These are phyloP conservation scores for Notothenia coriiceps DNA, from an alignment of 2,113 vertebrate species.

Conservation along the genomic window DNA sequence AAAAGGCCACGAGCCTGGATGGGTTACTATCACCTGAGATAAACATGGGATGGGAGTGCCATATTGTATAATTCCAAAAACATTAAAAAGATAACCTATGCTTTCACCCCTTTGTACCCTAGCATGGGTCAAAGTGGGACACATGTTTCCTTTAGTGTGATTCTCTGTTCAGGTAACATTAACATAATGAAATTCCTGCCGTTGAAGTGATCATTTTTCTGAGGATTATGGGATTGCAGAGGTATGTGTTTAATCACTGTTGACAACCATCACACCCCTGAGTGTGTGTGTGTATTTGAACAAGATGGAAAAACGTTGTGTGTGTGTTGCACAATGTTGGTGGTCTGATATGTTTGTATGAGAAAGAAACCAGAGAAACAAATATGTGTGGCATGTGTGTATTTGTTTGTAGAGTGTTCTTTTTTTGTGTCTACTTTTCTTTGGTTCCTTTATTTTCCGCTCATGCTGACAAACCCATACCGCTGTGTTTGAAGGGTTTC, in stretches of 20 bases:
- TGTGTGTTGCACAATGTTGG: neutral
- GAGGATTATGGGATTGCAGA: constrained; percentile 33
- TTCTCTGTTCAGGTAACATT: constrained; percentile 35
- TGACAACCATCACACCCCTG: constrained; percentile 10
- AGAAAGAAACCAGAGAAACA: neutral
- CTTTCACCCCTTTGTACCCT: neutral
- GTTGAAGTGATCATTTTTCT: constrained; percentile 13
- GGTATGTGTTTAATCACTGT: constrained; percentile 31
- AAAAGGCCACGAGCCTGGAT: neutral
- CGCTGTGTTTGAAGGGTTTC: neutral
- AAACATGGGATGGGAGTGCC: neutral
- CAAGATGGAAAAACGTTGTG: neutral
- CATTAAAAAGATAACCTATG: neutral
- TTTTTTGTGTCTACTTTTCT: neutral
- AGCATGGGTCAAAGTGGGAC: neutral
- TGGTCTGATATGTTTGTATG: constrained; percentile 1
- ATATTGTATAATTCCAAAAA: neutral
- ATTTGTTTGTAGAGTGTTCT: neutral
- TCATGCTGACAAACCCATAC: neutral
- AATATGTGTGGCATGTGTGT: neutral
- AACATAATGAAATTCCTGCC: constrained; percentile 51
- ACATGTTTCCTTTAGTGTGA: neutral
- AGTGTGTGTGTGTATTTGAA: neutral
- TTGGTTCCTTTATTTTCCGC: constrained; percentile 5
- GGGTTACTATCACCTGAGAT: no score